These are phyloP conservation scores for Neomonachus schauinslandi DNA, from an alignment of 2,113 vertebrate species.

Conservation along the genomic window DNA sequence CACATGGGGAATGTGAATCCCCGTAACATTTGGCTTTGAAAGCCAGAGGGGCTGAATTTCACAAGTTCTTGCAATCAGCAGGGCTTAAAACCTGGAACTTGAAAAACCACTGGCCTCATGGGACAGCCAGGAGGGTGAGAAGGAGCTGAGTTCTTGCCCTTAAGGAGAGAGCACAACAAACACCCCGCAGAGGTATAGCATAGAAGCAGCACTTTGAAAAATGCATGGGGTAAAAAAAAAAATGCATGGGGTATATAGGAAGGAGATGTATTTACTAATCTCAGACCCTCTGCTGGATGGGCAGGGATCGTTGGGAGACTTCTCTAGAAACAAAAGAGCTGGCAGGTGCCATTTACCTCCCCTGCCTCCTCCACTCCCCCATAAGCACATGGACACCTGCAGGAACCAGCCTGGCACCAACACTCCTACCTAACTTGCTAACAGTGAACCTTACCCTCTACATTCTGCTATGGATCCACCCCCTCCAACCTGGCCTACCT, in stretches of 20 bases:
- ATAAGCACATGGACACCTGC: neutral
- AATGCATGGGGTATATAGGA: neutral
- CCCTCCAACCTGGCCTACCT: neutral
- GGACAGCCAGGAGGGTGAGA: neutral
- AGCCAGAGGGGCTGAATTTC: neutral
- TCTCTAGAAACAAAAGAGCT: neutral
- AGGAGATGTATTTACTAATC: neutral
- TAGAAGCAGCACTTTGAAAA: neutral
- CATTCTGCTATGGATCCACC: neutral
- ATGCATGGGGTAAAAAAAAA: neutral
- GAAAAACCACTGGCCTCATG: neutral
- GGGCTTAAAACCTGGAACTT: neutral
- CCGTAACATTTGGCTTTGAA: neutral
- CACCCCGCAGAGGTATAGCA: neutral
- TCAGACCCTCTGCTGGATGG: neutral
- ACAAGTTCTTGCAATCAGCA: neutral
- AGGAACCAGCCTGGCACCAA: neutral
- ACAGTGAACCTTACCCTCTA: neutral
- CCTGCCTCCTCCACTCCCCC: neutral
- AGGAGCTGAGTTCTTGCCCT: neutral
- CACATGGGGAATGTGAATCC: neutral
- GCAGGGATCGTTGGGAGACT: neutral
- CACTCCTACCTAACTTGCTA: neutral
- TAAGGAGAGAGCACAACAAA: neutral
- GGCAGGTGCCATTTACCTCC: neutral